A percentile compares a stretch with the other conserved stretches of the same genome.
Evolutionary conservation across 2,888 invertebrate genomes (phyloP).

Genomic region (Xestia rhomboidea): DNA sequence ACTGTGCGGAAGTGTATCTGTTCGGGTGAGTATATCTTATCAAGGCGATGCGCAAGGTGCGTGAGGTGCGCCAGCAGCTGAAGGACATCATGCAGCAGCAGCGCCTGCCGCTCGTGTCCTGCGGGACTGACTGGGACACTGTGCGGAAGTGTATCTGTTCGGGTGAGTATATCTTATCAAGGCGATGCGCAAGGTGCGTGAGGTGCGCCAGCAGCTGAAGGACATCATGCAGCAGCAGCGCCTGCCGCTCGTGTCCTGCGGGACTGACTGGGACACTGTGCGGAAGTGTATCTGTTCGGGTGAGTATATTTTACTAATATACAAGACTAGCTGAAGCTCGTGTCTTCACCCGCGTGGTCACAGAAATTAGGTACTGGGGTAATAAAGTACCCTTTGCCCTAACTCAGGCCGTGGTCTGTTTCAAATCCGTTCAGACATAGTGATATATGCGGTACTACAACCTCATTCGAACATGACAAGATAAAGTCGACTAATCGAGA

Average conservation of each 20-base stretch:
- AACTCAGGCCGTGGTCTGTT: background rate
- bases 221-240: too few relatives aligned
- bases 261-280: too few relatives aligned
- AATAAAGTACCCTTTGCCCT: too few relatives aligned
- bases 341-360: background rate
- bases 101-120: constrained; percentile 96
- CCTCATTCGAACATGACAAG: too few relatives aligned
- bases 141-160: constrained; percentile 99
- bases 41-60: too few relatives aligned
- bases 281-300: too few relatives aligned
- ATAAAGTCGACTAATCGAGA: too few relatives aligned
- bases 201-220: too few relatives aligned
- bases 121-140: constrained; percentile 99
- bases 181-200: too few relatives aligned
- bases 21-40: constrained; percentile 89
- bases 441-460: background rate
- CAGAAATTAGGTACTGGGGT: background rate
- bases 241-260: too few relatives aligned
- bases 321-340: too few relatives aligned
- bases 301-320: too few relatives aligned
- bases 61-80: constrained; percentile 99
- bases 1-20: constrained; percentile 99
- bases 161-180: constrained; percentile 78
- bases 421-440: background rate
- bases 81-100: constrained; percentile 98